Percentiles rank a stretch among this genome's conserved stretches.
phyloP scores from a whole-genome alignment of 2,797 vertebrate species.

The Malacoraja senta region DNA sequence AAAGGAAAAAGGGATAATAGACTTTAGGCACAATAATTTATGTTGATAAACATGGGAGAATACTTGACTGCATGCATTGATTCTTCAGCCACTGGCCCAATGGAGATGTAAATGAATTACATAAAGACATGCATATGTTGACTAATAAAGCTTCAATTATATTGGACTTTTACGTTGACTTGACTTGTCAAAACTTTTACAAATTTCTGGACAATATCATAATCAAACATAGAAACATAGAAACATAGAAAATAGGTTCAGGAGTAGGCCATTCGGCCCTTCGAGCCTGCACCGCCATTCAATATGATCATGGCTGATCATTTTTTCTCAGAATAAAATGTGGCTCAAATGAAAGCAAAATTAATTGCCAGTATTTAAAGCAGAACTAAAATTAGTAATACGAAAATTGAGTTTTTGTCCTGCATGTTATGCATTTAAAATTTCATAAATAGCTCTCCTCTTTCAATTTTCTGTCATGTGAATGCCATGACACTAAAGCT shows the following conservation, averaged over 20 bases:
- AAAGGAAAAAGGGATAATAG: too few relatives aligned
- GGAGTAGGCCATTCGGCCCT: too few relatives aligned
- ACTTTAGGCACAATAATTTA: neutral
- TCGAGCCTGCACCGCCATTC: too few relatives aligned
- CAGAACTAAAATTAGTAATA: neutral
- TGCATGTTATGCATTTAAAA: neutral
- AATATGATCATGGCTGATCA: too few relatives aligned
- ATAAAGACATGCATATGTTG: conserved; percentile 13
- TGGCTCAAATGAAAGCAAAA: neutral
- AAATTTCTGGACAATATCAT: neutral
- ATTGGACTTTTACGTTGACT: neutral
- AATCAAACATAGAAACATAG: neutral
- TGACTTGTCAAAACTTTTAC: neutral
- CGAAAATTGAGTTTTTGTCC: neutral
- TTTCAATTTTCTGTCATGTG: neutral
- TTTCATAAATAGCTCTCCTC: neutral
- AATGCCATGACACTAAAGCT: neutral
- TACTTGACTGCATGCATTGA: neutral
- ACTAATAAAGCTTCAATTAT: neutral
- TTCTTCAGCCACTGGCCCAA: neutral
- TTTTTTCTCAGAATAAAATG: neutral
- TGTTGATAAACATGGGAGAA: neutral
- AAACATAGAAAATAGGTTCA: too few relatives aligned
- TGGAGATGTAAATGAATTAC: neutral
- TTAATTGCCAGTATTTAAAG: neutral